Percentiles rank a stretch among this genome's conserved stretches.
Evolutionary conservation across 2,113 vertebrate species (phyloP).

Genomic region (Mionectes macconnelli): DNA sequence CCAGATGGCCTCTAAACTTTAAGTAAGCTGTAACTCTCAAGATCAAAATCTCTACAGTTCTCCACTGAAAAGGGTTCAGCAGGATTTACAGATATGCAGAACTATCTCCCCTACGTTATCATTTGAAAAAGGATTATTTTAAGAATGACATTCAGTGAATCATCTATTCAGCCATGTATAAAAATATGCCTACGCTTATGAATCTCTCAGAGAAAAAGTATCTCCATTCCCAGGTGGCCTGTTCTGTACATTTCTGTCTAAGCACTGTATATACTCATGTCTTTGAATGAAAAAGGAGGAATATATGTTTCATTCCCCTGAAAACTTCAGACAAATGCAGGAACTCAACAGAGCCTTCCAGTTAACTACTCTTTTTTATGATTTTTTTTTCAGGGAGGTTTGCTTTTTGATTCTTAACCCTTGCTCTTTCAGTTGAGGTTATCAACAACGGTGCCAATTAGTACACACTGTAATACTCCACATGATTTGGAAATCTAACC

Average conservation of each 20-base stretch:
- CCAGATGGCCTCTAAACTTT: background rate
- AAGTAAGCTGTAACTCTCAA: background rate
- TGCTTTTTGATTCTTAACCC: slow-evolving; percentile 25
- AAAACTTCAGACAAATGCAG: background rate
- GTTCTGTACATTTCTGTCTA: background rate
- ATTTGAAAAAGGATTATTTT: background rate
- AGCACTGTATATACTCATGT: background rate
- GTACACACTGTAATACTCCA: background rate
- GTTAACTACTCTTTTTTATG: background rate
- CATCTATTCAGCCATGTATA: background rate
- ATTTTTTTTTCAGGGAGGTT: background rate
- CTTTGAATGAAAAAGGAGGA: background rate
- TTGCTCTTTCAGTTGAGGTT: background rate
- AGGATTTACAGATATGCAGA: background rate
- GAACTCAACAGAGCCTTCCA: background rate
- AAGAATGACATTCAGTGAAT: background rate
- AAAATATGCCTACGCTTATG: background rate
- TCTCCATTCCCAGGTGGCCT: background rate
- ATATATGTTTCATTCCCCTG: background rate
- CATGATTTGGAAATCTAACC: background rate
- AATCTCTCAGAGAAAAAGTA: background rate
- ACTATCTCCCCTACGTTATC: background rate
- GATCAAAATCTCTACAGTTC: background rate
- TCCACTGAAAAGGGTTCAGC: background rate
- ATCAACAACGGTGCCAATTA: slow-evolving; percentile 19